Evolutionary conservation across 2,113 vertebrate genomes (phyloP).

Genomic region (Vireo altiloquus): DNA sequence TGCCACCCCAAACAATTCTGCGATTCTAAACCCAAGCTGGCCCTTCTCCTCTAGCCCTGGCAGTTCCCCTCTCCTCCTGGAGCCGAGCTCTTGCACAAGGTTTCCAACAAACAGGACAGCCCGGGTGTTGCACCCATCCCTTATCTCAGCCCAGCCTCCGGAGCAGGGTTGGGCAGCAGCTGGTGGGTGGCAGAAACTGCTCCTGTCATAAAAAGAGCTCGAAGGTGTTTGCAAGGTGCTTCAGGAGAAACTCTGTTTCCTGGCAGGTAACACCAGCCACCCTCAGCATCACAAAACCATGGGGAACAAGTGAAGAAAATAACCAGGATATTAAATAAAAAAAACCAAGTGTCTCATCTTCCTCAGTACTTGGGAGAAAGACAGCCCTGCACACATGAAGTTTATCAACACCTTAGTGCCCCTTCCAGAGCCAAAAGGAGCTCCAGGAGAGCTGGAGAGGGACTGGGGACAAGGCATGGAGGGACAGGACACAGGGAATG

Average conservation of each 20-base stretch:
- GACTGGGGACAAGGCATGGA: fast-evolving
- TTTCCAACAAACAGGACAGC: background rate
- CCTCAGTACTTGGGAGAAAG: fast-evolving
- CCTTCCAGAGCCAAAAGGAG: fast-evolving
- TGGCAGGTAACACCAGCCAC: background rate
- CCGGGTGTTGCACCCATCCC: fast-evolving
- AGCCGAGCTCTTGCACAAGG: background rate
- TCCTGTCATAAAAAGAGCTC: background rate
- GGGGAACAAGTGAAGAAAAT: fast-evolving
- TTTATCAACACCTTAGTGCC: background rate
- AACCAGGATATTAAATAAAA: fast-evolving
- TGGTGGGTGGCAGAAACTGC: fast-evolving
- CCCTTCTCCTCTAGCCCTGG: background rate
- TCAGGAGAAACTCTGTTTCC: background rate
- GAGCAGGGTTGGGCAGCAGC: background rate
- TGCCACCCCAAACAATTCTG: background rate
- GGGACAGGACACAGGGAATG: background rate
- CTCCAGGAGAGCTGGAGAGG: background rate
- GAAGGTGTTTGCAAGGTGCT: fast-evolving
- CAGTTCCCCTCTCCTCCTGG: background rate
- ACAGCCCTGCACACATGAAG: background rate
- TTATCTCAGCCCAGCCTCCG: background rate
- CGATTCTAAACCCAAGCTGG: background rate
- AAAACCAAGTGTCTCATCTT: fast-evolving
- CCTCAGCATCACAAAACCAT: fast-evolving